These are phyloP conservation scores for Rhinopomastus cyanomelas DNA, from an alignment of 2,113 vertebrate genomes.

Conservation along the genomic window DNA sequence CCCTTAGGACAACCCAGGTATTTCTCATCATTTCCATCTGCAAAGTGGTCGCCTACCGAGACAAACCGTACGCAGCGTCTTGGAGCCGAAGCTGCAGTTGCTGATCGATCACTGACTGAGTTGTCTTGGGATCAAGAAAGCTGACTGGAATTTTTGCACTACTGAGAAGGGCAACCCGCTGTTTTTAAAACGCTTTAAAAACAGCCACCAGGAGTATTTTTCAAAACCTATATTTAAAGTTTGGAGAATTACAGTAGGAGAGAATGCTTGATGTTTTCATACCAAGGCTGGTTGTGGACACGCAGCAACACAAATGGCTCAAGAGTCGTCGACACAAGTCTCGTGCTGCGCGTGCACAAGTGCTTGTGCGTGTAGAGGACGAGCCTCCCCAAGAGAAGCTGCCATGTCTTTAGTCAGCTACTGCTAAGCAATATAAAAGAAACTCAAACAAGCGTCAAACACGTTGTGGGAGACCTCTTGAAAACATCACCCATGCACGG, in stretches of 20 bases:
- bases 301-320: background rate
- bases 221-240: background rate
- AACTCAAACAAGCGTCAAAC: background rate
- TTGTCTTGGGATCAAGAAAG: background rate
- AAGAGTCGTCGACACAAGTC: background rate
- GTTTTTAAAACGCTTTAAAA: background rate
- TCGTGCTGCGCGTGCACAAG: background rate
- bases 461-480: background rate
- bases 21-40: conserved; percentile 48
- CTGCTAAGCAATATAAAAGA: background rate
- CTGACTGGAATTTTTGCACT: background rate
- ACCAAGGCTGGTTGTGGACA: background rate
- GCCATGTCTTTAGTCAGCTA: background rate
- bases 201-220: background rate
- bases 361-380: background rate
- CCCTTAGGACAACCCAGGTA: conserved; percentile 37
- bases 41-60: conserved; percentile 11
- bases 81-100: background rate
- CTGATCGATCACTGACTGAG: background rate
- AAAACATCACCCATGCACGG: background rate
- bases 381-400: background rate
- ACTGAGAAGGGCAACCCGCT: background rate
- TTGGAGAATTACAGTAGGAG: background rate
- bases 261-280: background rate
- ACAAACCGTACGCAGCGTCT: background rate